These are phyloP conservation scores for Melikaiella ostensackeni DNA, from an alignment of 2,888 invertebrate genomes.

Conservation along the genomic window DNA sequence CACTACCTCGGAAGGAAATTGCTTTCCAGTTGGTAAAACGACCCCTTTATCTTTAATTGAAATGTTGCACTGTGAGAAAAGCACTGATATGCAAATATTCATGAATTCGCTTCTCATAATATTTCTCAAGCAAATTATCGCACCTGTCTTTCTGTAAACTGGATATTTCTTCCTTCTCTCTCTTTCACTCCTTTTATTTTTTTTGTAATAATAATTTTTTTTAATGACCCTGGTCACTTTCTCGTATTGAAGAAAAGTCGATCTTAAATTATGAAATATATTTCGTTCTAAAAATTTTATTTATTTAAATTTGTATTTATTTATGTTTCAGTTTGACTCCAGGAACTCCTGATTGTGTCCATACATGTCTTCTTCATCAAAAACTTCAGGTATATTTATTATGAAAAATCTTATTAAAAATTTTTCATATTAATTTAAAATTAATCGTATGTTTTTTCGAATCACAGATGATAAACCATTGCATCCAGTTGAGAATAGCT, in stretches of 20 bases:
- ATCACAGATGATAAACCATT: conserved; percentile 84
- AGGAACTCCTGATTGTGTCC: conserved; percentile 89
- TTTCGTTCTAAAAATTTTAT: background rate
- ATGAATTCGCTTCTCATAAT: background rate
- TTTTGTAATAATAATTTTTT: background rate
- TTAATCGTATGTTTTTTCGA: conserved; percentile 7
- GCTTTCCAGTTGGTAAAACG: background rate
- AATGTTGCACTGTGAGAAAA: background rate
- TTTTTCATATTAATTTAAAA: background rate
- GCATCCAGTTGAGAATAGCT: conserved; percentile 82
- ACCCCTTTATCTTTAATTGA: background rate
- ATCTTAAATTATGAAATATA: background rate
- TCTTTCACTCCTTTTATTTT: background rate
- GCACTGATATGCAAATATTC: conserved; percentile 6
- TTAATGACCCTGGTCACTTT: background rate
- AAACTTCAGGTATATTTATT: conserved; percentile 85
- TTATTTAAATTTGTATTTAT: conserved; percentile 18
- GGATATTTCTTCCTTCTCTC: background rate
- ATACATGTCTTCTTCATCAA: conserved; percentile 94
- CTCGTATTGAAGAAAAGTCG: background rate
- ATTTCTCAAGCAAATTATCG: background rate
- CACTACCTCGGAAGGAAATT: background rate
- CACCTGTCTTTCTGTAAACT: background rate
- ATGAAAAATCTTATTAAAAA: background rate
- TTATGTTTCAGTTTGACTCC: conserved; percentile 84